Base-by-base conservation (phyloP, 2,797 vertebrate species). In the Sebastes aleutianus region DNA sequence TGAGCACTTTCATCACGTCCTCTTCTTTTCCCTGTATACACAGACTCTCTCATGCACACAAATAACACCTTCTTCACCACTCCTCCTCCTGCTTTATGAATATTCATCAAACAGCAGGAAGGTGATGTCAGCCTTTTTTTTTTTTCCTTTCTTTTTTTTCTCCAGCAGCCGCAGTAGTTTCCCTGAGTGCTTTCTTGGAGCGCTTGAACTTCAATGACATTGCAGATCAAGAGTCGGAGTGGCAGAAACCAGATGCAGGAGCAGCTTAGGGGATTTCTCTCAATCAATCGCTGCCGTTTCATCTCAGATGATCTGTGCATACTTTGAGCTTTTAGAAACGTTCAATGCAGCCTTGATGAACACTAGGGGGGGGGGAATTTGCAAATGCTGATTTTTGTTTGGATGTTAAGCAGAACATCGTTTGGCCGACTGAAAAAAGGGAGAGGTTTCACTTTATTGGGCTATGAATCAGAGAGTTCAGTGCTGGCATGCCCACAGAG, bases 111-210 rank as follows among this genome's bases (percentile, higher is more conserved):
- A 82, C 18, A 8, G 47, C 3, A 54, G 18, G 47, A 32, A 69
- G 70, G 75, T 85, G 83, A 92, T 84, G 89, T 91, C 78, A 93
- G 87, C 53, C 70, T 43, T 65, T 67, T 36, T 43, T 47, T 5
- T 7, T 11, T 22, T 22, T 8, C 58, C 26, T 47, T 62, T 14
- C 27, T 34, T 63, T 16, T 16, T 27, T 12, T 50, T 18, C 32
- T 12, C 10, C 58, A 72, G 36, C 54, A 61, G 47, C 67, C 29
- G 56, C 70, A 79, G 73, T 87, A 43, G 80, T 90, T 91, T 91
- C 69, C 71, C 80, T 90, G 87, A 87, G 84, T 88, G 89, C 77
- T 85, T 90, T 91, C 82, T 85, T 80, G 74, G 83, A 89, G 80
- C 53, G 8, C 26, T 67, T 43, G 56, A 84, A 89, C 89, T 77